Evolutionary conservation across 2,888 invertebrate genomes (phyloP).

Genomic region (Agriotes lineatus): DNA sequence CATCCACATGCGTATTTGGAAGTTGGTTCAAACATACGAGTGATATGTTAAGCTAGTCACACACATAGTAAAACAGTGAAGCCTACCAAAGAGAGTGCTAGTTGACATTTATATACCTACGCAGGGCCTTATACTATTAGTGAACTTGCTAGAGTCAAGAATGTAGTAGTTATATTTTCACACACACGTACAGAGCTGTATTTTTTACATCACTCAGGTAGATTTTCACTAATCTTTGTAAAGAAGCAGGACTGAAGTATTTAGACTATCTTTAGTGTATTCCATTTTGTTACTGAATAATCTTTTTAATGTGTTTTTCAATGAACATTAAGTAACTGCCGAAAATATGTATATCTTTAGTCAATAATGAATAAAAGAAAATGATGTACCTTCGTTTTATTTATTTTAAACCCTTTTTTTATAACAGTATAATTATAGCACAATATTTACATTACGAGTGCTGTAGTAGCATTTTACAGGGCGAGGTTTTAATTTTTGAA

Average conservation of each 20-base stretch:
- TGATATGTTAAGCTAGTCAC: slow-evolving; percentile 58
- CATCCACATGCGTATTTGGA: slow-evolving; percentile 9
- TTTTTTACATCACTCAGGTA: slow-evolving; percentile 57
- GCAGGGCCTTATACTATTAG: slow-evolving; percentile 45
- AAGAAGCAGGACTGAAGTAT: slow-evolving; percentile 46
- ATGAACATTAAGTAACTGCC: slow-evolving; percentile 31
- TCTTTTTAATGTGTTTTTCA: slow-evolving; percentile 4
- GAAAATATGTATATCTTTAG: slow-evolving; percentile 30
- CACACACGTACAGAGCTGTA: slow-evolving; percentile 48
- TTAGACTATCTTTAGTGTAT: slow-evolving; percentile 40
- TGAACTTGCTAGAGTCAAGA: slow-evolving; percentile 29
- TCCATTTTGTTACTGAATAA: slow-evolving; percentile 39
- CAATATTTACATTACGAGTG: too few relatives aligned
- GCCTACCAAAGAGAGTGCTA: slow-evolving; percentile 53
- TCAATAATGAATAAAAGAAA: slow-evolving; percentile 22
- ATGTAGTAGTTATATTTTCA: slow-evolving; percentile 47
- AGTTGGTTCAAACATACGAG: slow-evolving; percentile 44
- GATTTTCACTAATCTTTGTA: slow-evolving; percentile 48
- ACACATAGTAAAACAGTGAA: slow-evolving; percentile 47
- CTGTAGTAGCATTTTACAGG: too few relatives aligned
- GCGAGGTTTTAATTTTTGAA: too few relatives aligned
- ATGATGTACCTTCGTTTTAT: background rate
- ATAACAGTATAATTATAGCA: too few relatives aligned
- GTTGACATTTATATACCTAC: slow-evolving; percentile 45
- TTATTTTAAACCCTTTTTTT: too few relatives aligned